Evolutionary conservation across 2,113 vertebrate species (phyloP), one percentile per base, ranked within the genome.

Genomic region (Otocyon megalotis): DNA sequence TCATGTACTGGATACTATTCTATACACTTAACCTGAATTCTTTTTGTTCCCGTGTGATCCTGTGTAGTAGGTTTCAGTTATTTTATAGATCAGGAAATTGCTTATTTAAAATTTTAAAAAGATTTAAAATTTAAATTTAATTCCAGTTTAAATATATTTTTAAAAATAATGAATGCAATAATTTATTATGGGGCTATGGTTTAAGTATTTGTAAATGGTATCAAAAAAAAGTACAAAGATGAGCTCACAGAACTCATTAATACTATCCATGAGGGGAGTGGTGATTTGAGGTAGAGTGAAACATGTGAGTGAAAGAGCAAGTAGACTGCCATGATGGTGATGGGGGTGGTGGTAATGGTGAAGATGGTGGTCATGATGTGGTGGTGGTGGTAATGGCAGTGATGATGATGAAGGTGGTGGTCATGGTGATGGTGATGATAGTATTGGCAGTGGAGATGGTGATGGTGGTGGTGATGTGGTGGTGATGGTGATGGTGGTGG

Each of bases 401-500:
- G 14, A 1, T 16, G 63, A 0, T 67, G 65, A 7, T 67, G 30
- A 0, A 32, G 65, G 3, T 67, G 65, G 15, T 28, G 65, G 8
- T 48, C 26, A 3, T 81, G n/a, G 3, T 71, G 8, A 16, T 69
- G 65, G 16, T 67, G 65, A 2, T 67, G 63, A 1, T 67, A 14
- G 1, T 71, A n/a, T 0, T 71, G n/a, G 2, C 35, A 19, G 1
- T 35, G n/a, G 2, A 20, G n/a, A 8, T n/a, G 67, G 9, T 71
- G n/a, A n/a, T 72, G 71, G 2, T 7, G 71, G 11, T 43, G 71
- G 0, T 35, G 71, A 0, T 35, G 10, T 28, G 32, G 16, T 69
- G 32, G 1, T 69, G 67, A 16, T 35, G 67, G 3, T 72, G n/a
- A 0, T 71, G n/a, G 15, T 19, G n/a, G 11, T 58, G 12, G 3